phyloP scores from a whole-genome alignment of 2,797 vertebrate genomes.

The Sciurus carolinensis region DNA sequence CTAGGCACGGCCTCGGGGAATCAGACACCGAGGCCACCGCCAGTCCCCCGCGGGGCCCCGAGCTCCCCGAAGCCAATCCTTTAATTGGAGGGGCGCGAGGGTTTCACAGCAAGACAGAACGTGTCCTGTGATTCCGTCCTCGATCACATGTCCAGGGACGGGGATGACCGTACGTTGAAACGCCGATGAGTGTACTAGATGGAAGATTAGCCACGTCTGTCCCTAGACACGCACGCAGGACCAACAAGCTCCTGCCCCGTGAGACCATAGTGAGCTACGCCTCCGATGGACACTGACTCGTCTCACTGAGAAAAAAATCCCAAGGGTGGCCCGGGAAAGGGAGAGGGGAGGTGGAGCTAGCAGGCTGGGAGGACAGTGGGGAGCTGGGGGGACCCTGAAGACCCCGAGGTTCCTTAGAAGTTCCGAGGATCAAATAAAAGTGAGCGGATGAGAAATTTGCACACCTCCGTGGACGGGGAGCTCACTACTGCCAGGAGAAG shows the following conservation, averaged over 20 bases:
- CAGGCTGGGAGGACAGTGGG: not conserved
- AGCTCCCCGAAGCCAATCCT: not conserved
- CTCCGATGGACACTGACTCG: not conserved
- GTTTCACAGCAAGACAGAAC: conserved; percentile 29
- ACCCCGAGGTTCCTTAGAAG: not conserved
- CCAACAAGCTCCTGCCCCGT: not conserved
- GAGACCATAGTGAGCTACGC: not conserved
- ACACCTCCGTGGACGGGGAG: not conserved
- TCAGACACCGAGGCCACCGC: fast-evolving
- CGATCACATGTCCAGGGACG: conserved; percentile 62
- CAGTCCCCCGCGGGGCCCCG: fast-evolving
- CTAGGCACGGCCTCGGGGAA: fast-evolving
- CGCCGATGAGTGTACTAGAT: conserved; percentile 78
- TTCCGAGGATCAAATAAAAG: too few species aligned
- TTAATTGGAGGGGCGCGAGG: not conserved
- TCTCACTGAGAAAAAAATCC: not conserved
- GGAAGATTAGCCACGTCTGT: conserved; percentile 73
- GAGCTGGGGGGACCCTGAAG: not conserved
- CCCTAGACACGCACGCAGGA: conserved; percentile 67
- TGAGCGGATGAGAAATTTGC: not conserved
- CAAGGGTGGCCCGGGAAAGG: not conserved
- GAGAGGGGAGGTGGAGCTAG: too few species aligned
- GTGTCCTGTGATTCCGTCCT: conserved; percentile 70
- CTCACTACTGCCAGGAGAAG: not conserved
- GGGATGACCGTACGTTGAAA: conserved; percentile 76